These are phyloP conservation scores for Ophion ellenae DNA, from an alignment of 2,888 invertebrate genomes.

Conservation along the genomic window DNA sequence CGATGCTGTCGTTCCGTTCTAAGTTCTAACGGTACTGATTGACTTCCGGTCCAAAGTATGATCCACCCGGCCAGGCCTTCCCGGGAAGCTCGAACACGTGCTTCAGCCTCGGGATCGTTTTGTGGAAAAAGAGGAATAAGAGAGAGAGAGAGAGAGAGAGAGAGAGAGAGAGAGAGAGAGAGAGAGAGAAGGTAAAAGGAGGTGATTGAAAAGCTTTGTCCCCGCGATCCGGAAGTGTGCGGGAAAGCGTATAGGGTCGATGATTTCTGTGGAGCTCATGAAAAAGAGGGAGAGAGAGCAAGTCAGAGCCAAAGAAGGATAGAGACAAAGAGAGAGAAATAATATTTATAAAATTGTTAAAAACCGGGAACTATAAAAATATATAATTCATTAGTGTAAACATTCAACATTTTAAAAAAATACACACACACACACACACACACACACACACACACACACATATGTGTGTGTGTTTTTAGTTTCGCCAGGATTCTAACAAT, in stretches of 20 bases:
- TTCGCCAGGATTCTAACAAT: no score
- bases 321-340: no score
- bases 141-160: not conserved
- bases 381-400: no score
- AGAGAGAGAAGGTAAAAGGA: not conserved
- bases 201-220: not conserved
- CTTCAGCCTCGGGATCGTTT: not conserved
- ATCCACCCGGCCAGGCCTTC: not conserved
- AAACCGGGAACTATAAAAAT: no score
- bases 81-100: not conserved
- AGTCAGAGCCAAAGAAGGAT: no score
- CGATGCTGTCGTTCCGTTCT: conserved; percentile 11
- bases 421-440: no score
- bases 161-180: not conserved
- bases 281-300: no score
- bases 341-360: no score
- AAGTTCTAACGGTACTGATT: conserved; percentile 46
- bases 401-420: no score
- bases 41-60: conserved; percentile 47
- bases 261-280: not conserved
- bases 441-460: no score
- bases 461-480: no score
- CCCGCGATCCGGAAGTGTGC: not conserved
- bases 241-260: conserved; percentile 6
- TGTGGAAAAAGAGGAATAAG: not conserved